Conservation (phyloP, 1,140 invertebrate genomes). For the Colletes gigas region DNA sequence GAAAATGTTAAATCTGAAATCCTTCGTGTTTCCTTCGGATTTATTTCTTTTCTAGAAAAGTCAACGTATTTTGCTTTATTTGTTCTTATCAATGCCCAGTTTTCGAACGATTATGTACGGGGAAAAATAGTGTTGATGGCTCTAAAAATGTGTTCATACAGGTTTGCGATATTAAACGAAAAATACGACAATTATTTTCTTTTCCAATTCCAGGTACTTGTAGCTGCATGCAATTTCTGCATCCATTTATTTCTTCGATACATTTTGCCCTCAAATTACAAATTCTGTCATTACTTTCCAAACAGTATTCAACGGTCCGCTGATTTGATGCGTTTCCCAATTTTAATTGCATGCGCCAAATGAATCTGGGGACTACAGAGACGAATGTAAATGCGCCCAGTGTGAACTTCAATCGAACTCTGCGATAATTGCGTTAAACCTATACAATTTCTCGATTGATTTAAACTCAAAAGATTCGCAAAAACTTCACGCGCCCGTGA, state of each 20-base stretch:
- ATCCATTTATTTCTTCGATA: conserved; percentile 12
- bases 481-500: background rate
- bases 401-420: conserved; percentile 38
- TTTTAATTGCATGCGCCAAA: conserved; percentile 44
- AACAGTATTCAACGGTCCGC: conserved; percentile 38
- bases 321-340: conserved; percentile 42
- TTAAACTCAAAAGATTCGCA: conserved; percentile 14
- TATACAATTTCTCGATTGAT: conserved; percentile 47
- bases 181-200: conserved; percentile 33
- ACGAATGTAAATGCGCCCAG: conserved; percentile 26
- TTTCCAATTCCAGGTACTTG: background rate
- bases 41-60: too few relatives aligned
- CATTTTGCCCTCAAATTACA: conserved; percentile 20
- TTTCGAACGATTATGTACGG: too few relatives aligned
- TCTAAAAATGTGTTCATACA: too few relatives aligned
- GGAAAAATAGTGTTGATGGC: too few relatives aligned
- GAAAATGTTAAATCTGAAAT: too few relatives aligned
- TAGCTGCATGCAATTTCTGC: background rate
- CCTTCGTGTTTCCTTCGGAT: too few relatives aligned
- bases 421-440: conserved; percentile 32
- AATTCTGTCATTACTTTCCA: conserved; percentile 47
- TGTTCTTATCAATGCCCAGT: too few relatives aligned
- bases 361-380: conserved; percentile 10
- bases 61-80: too few relatives aligned
- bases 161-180: background rate